These are phyloP conservation scores for Polydesmus complanatus DNA, from an alignment of 2,888 invertebrate genomes.

Conservation along the genomic window DNA sequence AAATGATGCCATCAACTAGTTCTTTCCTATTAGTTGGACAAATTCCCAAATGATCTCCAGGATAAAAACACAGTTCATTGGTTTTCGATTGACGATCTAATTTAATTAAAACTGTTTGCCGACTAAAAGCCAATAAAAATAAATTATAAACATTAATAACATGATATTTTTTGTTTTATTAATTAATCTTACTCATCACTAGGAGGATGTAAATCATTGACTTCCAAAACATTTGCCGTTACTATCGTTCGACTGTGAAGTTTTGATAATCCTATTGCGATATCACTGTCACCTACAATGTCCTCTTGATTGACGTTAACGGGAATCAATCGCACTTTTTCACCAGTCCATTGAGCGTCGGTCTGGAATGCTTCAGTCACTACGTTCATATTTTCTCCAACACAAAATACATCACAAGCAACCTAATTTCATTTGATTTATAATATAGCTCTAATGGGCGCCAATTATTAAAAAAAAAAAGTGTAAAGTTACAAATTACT, in stretches of 20 bases:
- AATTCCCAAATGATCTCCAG: constrained; percentile 32
- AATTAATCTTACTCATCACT: constrained; percentile 2
- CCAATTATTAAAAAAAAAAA: neutral
- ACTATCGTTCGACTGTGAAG: constrained; percentile 8
- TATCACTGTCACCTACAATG: neutral
- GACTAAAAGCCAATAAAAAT: constrained; percentile 5
- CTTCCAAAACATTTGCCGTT: neutral
- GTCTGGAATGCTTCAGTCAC: constrained; percentile 9
- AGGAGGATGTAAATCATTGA: constrained; percentile 5
- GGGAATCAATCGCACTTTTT: constrained; percentile 7
- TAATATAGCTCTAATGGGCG: neutral
- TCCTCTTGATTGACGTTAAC: constrained; percentile 27
- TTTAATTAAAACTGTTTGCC: constrained; percentile 6
- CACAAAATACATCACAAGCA: constrained; percentile 17
- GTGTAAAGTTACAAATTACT: constrained; percentile 34
- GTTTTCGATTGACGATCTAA: constrained; percentile 18
- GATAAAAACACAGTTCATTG: constrained; percentile 25
- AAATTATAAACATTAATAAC: constrained; percentile 1
- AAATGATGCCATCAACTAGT: constrained; percentile 28
- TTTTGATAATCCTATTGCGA: constrained; percentile 1
- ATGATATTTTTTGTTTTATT: too few relatives aligned
- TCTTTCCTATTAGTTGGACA: constrained; percentile 28
- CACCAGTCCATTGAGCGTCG: constrained; percentile 9
- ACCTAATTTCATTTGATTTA: constrained; percentile 1
- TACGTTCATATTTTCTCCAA: constrained; percentile 9